phyloP scores from a whole-genome alignment of 2,113 vertebrate genomes.

The Acanthisitta chloris region DNA sequence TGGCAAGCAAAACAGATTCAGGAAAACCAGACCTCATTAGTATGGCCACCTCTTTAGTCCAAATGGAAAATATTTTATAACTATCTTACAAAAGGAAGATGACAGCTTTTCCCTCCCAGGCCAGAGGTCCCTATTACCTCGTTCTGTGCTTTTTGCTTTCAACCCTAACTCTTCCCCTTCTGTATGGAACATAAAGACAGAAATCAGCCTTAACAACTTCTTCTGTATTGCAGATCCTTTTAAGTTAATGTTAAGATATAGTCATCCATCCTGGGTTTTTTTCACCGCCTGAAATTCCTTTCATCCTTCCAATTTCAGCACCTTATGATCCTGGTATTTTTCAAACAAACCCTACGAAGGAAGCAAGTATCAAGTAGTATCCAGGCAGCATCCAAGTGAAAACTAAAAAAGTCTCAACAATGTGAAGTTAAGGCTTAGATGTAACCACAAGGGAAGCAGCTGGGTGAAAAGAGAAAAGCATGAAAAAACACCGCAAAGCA shows the following conservation, averaged over 20 bases:
- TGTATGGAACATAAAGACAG: neutral
- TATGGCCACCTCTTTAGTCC: neutral
- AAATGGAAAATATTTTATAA: neutral
- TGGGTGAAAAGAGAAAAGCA: neutral
- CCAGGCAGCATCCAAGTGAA: neutral
- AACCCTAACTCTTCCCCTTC: neutral
- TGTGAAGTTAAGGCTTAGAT: neutral
- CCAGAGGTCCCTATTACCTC: neutral
- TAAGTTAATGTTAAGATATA: neutral
- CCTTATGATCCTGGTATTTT: neutral
- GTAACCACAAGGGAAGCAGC: neutral
- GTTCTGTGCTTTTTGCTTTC: neutral
- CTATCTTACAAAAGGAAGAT: neutral
- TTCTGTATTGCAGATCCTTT: neutral
- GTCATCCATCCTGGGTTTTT: neutral
- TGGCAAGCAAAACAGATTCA: neutral
- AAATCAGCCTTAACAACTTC: neutral
- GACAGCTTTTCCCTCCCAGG: neutral
- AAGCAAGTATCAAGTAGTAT: neutral
- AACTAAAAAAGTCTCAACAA: neutral
- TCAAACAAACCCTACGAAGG: neutral
- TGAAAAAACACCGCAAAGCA: neutral
- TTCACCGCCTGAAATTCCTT: neutral
- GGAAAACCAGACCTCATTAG: neutral
- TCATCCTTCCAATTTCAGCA: neutral